These are phyloP conservation scores for Glareola pratincola DNA, from an alignment of 2,113 vertebrate genomes.

Conservation along the genomic window DNA sequence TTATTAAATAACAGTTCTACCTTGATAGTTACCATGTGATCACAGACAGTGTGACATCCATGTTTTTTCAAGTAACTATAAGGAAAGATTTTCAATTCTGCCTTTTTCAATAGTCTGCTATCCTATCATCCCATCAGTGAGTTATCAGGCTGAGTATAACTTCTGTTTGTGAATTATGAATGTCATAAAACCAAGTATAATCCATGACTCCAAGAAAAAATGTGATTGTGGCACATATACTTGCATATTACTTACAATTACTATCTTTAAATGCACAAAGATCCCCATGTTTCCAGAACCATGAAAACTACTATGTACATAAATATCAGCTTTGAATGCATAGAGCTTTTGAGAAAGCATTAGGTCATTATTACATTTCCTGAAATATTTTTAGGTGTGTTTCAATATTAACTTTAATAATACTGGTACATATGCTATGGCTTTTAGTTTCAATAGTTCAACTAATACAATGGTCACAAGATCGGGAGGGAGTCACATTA, in stretches of 20 bases:
- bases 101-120: neutral
- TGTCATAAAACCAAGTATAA: neutral
- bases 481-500: neutral
- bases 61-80: neutral
- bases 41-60: neutral
- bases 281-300: neutral
- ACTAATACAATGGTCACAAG: neutral
- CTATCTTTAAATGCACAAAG: neutral
- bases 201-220: neutral
- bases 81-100: neutral
- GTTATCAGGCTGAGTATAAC: neutral
- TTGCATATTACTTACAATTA: neutral
- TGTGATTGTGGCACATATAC: neutral
- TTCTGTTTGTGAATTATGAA: neutral
- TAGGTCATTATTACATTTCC: neutral
- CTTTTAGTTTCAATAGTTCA: neutral
- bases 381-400: neutral
- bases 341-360: neutral
- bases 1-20: neutral
- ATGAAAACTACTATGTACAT: neutral
- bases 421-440: neutral
- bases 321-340: neutral
- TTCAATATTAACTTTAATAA: neutral
- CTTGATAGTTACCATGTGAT: neutral
- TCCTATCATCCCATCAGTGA: neutral